Base-by-base conservation (phyloP, 1,140 invertebrate species). In the Macrobrachium rosenbergii region DNA sequence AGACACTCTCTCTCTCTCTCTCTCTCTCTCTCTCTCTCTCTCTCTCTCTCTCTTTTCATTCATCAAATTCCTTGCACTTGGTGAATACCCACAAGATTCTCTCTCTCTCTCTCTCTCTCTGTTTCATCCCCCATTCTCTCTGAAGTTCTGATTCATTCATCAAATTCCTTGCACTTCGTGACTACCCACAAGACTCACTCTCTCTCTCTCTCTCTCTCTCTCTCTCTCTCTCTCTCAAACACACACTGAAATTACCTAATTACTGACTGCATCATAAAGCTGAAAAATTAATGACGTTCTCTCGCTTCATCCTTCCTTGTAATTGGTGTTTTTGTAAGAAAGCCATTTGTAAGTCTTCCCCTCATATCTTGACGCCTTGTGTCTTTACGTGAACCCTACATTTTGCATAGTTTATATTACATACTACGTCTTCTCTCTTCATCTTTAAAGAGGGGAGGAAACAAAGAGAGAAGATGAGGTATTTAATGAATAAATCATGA, bases 161-260 rank as follows among this genome's bases (percentile, higher is more conserved):
- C 43, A 37, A 7, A 16, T 19, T 72, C 1, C 67, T 72, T n/a
- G n/a, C n/a, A n/a, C n/a, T n/a, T n/a, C n/a, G n/a, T n/a, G n/a
- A n/a, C n/a, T n/a, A n/a, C n/a, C n/a, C n/a, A n/a, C n/a, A n/a
- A n/a, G n/a, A n/a, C n/a, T 73, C 69, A 16, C 69, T 73, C 69
- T 73, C 69, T 73, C 69, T 73, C 69, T 73, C 69, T 73, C 69
- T 73, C 69, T 73, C 69, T 73, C 69, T 73, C 69, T 73, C 69
- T 67, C 64, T 67, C n/a, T n/a, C n/a, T n/a, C n/a, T n/a, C n/a
- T n/a, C n/a, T n/a, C n/a, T 23, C 2, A 23, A n/a, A n/a, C 64
- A 6, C 19, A 6, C 72, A 2, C 28, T 43, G 5, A 23, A 37
- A 37, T 43, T 43, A 37, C n/a, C 43, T 73, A 16, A 45, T 75